These are phyloP conservation scores for Volucella zonaria DNA, from an alignment of 2,888 invertebrate genomes.

Conservation along the genomic window DNA sequence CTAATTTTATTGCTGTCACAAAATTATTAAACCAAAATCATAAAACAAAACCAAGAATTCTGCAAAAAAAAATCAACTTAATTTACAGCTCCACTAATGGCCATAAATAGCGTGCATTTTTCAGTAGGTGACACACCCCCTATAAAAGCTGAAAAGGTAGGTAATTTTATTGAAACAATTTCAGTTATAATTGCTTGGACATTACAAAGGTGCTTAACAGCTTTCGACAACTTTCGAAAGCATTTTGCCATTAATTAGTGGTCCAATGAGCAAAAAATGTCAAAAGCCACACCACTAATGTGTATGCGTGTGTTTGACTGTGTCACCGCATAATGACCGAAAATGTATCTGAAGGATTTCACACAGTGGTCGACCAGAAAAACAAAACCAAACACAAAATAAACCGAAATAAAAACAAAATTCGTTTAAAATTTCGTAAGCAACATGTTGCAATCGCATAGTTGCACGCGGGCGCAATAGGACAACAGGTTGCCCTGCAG, in stretches of 20 bases:
- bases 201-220: constrained; percentile 34
- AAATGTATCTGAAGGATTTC: constrained; percentile 28
- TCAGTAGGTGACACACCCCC: constrained; percentile 24
- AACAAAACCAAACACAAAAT: constrained; percentile 2
- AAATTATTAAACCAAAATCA: neutral
- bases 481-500: constrained; percentile 48
- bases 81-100: constrained; percentile 44
- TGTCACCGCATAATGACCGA: constrained; percentile 24
- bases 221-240: constrained; percentile 39
- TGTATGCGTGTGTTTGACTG: neutral
- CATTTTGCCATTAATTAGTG: constrained; percentile 33
- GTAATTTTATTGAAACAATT: constrained; percentile 44
- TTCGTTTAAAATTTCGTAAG: constrained; percentile 53
- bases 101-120: neutral
- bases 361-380: constrained; percentile 36
- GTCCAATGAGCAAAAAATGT: constrained; percentile 13
- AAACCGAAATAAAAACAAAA: constrained; percentile 9
- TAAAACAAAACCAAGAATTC: constrained; percentile 7
- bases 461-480: constrained; percentile 20
- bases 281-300: constrained; percentile 29
- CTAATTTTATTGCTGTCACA: neutral
- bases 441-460: constrained; percentile 50
- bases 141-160: neutral
- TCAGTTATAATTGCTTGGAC: constrained; percentile 38
- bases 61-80: constrained; percentile 24